phyloP scores from a whole-genome alignment of 2,113 vertebrate species.

The Chloroceryle aenea region DNA sequence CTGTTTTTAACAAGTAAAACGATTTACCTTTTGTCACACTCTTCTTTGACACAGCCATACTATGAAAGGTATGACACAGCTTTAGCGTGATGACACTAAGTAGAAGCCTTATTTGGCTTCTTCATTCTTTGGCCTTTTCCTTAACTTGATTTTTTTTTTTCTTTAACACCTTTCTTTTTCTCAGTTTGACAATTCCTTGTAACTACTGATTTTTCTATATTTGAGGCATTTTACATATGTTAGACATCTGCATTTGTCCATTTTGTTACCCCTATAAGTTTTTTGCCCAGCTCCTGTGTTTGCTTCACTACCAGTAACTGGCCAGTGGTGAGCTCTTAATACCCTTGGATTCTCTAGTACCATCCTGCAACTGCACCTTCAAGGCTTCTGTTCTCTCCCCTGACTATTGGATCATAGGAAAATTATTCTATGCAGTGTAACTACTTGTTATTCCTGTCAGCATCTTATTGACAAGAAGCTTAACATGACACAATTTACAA shows the following conservation, averaged over 20 bases:
- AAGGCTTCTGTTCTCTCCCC: neutral
- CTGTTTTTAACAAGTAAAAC: neutral
- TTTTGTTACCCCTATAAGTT: neutral
- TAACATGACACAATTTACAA: neutral
- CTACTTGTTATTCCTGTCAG: neutral
- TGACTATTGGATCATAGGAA: neutral
- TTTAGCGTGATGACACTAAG: neutral
- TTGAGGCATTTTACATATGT: neutral
- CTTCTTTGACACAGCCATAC: neutral
- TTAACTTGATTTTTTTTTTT: neutral
- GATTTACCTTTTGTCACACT: neutral
- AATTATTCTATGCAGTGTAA: neutral
- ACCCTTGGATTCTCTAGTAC: neutral
- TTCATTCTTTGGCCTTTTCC: neutral
- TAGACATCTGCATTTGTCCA: neutral
- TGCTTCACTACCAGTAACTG: neutral
- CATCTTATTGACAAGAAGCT: neutral
- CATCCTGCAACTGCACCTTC: neutral
- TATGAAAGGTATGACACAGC: neutral
- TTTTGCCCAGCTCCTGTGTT: neutral
- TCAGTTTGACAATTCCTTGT: neutral
- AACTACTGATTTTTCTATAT: neutral
- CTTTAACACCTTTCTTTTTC: neutral
- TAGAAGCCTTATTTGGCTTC: neutral
- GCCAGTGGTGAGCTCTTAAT: neutral